phyloP scores from a whole-genome alignment of 2,797 vertebrate species.

The Eleutherodactylus coqui region DNA sequence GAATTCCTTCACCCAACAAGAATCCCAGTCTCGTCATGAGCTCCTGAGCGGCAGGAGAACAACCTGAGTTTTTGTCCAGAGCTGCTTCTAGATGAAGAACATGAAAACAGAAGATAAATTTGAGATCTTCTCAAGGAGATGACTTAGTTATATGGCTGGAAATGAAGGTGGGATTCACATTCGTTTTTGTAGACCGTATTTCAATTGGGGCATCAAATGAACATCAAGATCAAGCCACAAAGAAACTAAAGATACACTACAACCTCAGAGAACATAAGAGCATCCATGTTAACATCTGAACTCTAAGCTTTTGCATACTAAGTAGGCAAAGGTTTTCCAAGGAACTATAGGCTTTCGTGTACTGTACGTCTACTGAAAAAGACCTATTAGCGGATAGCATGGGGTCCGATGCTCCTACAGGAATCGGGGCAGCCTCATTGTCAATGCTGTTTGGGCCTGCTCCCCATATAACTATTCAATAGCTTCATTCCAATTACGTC shows the following conservation, averaged over 20 bases:
- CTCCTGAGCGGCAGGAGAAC: conserved; percentile 97
- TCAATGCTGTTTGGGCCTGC: conserved; percentile 36
- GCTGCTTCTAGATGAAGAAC: conserved; percentile 80
- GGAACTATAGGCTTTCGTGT: too few relatives aligned
- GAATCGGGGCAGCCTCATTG: conserved; percentile 38
- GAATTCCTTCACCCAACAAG: conserved; percentile 97
- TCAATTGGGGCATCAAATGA: too few relatives aligned
- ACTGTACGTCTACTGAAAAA: neutral
- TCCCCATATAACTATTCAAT: conserved; percentile 57
- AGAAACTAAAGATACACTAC: neutral
- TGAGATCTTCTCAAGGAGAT: neutral
- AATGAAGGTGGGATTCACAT: too few relatives aligned
- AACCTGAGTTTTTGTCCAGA: conserved; percentile 84
- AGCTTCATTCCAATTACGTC: conserved; percentile 29
- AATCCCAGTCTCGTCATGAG: conserved; percentile 98
- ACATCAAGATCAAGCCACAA: neutral
- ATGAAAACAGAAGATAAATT: conserved; percentile 32
- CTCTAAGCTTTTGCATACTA: neutral
- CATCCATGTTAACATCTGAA: too few relatives aligned
- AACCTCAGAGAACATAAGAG: neutral
- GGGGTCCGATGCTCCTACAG: neutral
- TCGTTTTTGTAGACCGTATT: too few relatives aligned
- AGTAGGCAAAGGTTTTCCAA: neutral
- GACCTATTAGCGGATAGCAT: neutral
- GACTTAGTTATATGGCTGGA: neutral